Conservation (phyloP, 2,113 vertebrate genomes). For the Rutilus rutilus region DNA sequence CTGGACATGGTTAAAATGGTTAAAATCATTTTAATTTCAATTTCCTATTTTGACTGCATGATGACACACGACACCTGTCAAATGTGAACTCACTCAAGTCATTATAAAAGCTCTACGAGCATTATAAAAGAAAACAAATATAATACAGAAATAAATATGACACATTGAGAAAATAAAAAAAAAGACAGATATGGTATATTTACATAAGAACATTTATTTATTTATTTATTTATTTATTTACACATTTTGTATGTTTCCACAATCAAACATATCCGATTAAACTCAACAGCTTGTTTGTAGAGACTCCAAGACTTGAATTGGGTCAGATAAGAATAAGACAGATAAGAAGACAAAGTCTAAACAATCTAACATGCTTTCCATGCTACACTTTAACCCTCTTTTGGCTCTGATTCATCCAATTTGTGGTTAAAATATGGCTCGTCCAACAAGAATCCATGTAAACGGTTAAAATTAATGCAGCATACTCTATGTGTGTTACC, state of each 20-base stretch:
- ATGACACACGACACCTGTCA: neutral
- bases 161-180: neutral
- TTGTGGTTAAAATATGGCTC: neutral
- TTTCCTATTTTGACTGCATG: neutral
- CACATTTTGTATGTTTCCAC: conserved; percentile 4
- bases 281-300: neutral
- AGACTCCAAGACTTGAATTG: neutral
- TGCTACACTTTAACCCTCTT: neutral
- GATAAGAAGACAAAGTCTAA: neutral
- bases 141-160: neutral
- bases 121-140: neutral
- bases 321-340: conserved; percentile 14
- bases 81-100: neutral
- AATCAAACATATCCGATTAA: neutral
- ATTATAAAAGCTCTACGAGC: neutral
- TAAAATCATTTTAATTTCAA: neutral
- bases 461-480: neutral
- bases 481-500: neutral
- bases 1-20: neutral
- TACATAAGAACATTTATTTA: neutral
- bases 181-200: neutral
- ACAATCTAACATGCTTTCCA: neutral
- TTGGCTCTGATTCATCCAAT: neutral
- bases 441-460: neutral
- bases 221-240: neutral